Evolutionary conservation across 2,113 vertebrate genomes (phyloP).

Genomic region (Tachycineta bicolor): DNA sequence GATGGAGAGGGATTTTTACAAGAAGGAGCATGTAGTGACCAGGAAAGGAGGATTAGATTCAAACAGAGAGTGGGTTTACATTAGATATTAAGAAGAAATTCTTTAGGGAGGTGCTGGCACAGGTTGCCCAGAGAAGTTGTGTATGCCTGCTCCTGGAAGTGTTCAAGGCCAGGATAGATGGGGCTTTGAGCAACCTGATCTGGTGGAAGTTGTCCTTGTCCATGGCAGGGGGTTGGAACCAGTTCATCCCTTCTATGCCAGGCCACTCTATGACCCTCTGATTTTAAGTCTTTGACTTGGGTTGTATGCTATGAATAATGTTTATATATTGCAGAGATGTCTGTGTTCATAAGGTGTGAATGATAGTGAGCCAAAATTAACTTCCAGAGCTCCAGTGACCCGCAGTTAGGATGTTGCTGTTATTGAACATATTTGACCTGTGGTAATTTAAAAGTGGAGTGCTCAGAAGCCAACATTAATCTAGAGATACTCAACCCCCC

Average conservation of each 20-base stretch:
- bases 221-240: background rate
- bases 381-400: background rate
- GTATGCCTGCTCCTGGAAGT: background rate
- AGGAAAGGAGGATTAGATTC: background rate
- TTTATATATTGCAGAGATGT: background rate
- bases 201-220: background rate
- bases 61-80: background rate
- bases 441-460: background rate
- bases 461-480: background rate
- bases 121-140: background rate
- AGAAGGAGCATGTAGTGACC: background rate
- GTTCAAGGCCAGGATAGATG: background rate
- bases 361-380: background rate
- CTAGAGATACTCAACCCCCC: background rate
- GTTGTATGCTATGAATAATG: background rate
- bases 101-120: background rate
- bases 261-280: background rate
- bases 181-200: background rate
- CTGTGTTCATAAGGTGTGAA: background rate
- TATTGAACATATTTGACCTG: background rate
- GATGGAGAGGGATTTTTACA: background rate
- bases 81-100: background rate
- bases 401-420: background rate
- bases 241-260: background rate
- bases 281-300: background rate